Percentiles rank a stretch among this genome's conserved stretches.
Conservation (phyloP, 2,113 vertebrate genomes). For the Riparia riparia region DNA sequence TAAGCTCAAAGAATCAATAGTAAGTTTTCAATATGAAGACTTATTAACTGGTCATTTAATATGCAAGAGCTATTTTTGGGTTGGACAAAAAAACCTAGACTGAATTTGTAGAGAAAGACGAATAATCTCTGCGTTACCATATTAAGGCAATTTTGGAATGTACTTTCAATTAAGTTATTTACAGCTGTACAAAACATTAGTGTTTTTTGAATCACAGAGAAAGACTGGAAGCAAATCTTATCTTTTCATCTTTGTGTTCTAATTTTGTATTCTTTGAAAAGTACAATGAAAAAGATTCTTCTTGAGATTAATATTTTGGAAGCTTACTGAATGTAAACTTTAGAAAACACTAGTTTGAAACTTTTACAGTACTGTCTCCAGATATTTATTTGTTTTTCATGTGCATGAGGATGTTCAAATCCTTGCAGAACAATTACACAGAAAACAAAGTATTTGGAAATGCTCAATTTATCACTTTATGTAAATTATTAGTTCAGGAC, state of each 20-base stretch:
- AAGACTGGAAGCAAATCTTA: not conserved
- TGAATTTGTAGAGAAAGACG: not conserved
- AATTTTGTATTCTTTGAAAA: slow-evolving; percentile 18
- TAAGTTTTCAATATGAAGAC: not conserved
- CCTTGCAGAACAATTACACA: not conserved
- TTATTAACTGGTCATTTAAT: not conserved
- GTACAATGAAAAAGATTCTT: not conserved
- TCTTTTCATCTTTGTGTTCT: slow-evolving; percentile 17
- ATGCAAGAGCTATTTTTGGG: not conserved
- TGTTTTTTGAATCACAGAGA: not conserved
- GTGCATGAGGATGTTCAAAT: not conserved
- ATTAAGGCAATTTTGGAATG: not conserved
- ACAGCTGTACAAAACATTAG: not conserved
- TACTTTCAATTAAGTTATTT: not conserved
- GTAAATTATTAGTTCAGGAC: rapidly evolving
- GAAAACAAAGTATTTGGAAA: not conserved
- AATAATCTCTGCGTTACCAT: not conserved
- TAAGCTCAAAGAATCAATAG: not conserved
- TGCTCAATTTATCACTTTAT: not conserved
- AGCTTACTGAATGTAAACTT: not conserved
- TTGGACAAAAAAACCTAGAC: not conserved
- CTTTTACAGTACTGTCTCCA: not conserved
- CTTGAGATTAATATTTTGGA: not conserved
- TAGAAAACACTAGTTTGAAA: not conserved
- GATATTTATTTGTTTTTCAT: not conserved